Percentiles rank a stretch among this genome's conserved stretches.
phyloP scores from a whole-genome alignment of 2,888 invertebrate species.

The Phoenoteleia sp. region DNA sequence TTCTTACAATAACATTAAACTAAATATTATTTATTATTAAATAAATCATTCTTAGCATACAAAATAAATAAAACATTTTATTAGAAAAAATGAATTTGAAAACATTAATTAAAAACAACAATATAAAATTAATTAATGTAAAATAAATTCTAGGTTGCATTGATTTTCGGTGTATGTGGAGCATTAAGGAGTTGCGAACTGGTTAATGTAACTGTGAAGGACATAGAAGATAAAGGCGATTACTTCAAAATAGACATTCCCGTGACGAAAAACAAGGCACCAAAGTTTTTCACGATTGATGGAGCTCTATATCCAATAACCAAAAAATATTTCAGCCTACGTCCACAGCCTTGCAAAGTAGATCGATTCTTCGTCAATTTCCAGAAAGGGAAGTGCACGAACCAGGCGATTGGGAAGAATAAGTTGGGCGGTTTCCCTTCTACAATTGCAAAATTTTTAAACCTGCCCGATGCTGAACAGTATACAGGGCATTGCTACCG shows the following conservation, averaged over 20 bases:
- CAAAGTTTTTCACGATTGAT: conserved; percentile 28
- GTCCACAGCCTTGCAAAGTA: no score
- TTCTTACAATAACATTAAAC: conserved; percentile 1
- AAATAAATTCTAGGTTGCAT: conserved; percentile 5
- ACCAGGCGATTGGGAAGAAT: no score
- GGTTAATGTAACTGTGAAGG: not conserved
- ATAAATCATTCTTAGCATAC: not conserved
- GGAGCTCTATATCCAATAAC: no score
- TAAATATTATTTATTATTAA: not conserved
- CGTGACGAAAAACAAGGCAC: not conserved
- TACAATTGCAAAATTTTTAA: no score
- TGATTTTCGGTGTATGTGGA: conserved; percentile 27
- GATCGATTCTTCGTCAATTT: no score
- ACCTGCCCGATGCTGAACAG: not conserved
- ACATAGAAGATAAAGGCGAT: conserved; percentile 9
- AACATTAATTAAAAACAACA: not conserved
- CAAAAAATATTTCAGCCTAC: no score
- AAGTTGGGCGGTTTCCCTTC: no score
- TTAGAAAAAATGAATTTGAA: not conserved
- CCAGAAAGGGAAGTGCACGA: no score
- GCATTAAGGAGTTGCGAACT: conserved; percentile 27
- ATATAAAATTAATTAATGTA: not conserved
- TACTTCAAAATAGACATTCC: conserved; percentile 23
- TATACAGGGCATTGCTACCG: not conserved
- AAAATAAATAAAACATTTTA: not conserved